These are phyloP conservation scores for Drepana arcuata DNA, from an alignment of 1,140 invertebrate species.

Conservation along the genomic window DNA sequence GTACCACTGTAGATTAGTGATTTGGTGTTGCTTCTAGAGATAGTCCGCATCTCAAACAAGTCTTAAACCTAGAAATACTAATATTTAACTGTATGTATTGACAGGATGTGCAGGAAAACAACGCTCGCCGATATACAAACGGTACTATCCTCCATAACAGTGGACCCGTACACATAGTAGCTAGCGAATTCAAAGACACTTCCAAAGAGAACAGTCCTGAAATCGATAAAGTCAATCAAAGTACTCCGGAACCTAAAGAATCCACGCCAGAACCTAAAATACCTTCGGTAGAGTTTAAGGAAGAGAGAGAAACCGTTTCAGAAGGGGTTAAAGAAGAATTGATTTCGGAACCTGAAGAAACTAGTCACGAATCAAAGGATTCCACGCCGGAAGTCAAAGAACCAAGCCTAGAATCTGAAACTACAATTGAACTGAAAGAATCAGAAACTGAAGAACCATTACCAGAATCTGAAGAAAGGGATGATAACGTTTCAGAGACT, in stretches of 20 bases:
- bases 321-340: neutral
- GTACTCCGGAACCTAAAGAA: conserved; percentile 22
- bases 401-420: conserved; percentile 8
- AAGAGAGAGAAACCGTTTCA: neutral
- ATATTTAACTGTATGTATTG: too few species aligned
- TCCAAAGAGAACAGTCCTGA: conserved; percentile 34
- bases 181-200: conserved; percentile 45
- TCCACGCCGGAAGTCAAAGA: too few species aligned
- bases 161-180: conserved; percentile 51
- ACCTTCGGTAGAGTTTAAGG: conserved; percentile 1
- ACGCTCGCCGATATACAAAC: conserved; percentile 58
- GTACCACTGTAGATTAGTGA: too few species aligned
- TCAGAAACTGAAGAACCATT: conserved; percentile 3
- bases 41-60: too few species aligned
- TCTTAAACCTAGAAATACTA: too few species aligned
- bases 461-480: conserved; percentile 13
- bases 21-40: too few species aligned
- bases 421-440: conserved; percentile 7
- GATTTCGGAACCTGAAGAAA: neutral
- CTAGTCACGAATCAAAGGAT: neutral
- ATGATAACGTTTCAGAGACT: conserved; percentile 5
- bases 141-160: conserved; percentile 51
- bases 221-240: conserved; percentile 20
- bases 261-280: conserved; percentile 20
- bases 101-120: conserved; percentile 58